These are phyloP conservation scores for Nautilus pompilius DNA, from an alignment of 1,140 invertebrate genomes.

Conservation along the genomic window DNA sequence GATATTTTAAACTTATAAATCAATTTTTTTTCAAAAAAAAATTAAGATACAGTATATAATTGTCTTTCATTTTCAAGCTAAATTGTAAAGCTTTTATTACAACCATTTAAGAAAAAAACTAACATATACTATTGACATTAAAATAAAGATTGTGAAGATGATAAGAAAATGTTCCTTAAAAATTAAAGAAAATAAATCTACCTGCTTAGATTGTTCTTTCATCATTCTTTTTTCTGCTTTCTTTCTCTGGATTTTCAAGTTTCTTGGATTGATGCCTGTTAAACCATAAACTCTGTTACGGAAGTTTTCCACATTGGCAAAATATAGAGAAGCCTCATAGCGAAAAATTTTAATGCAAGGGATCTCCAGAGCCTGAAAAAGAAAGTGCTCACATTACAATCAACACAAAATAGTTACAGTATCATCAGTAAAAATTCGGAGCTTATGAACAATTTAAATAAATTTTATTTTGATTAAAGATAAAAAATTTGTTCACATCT, in stretches of 20 bases:
- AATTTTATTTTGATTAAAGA: neutral
- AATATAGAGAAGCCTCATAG: slow-evolving; percentile 53
- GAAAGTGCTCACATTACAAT: slow-evolving; percentile 12
- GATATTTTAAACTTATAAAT: too few species aligned
- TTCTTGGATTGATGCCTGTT: slow-evolving; percentile 36
- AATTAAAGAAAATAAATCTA: too few species aligned
- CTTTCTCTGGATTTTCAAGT: slow-evolving; percentile 29
- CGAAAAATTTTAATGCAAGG: slow-evolving; percentile 54
- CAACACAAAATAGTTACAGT: neutral
- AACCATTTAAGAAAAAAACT: too few species aligned
- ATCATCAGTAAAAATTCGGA: neutral
- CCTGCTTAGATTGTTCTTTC: too few species aligned
- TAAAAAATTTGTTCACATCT: neutral
- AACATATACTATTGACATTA: too few species aligned
- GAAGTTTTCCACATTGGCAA: slow-evolving; percentile 53
- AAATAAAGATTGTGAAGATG: too few species aligned
- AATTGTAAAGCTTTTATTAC: too few species aligned
- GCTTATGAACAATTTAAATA: neutral
- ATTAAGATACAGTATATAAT: too few species aligned
- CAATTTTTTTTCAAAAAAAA: too few species aligned
- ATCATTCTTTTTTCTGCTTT: slow-evolving; percentile 21
- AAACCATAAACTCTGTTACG: slow-evolving; percentile 40
- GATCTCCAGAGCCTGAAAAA: slow-evolving; percentile 49
- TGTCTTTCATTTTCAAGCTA: too few species aligned
- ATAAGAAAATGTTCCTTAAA: too few species aligned